Base-by-base conservation (phyloP, 30 jellyfish, hydroid and myxozoan species). In the Catostylus mosaicus region DNA sequence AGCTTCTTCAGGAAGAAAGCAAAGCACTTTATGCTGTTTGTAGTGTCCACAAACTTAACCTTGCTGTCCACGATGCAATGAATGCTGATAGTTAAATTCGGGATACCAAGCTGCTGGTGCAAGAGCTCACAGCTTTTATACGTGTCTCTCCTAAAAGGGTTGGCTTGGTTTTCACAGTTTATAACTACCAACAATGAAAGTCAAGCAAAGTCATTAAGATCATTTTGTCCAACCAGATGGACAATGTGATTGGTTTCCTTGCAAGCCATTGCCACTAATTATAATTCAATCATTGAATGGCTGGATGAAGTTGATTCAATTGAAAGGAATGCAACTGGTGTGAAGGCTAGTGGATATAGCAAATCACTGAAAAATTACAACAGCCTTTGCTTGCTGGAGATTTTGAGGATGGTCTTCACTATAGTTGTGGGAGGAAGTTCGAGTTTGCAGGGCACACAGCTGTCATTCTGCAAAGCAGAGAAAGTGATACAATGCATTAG, bases 381-480 rank as follows among this genome's bases (percentile, higher is more conserved):
- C 90, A 63, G 84, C 64, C 30, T 80, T 43, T 80, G 47, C 75
- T 66, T 64, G 84, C 90, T 62, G 84, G 90, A 80, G 75, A 50
- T 66, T 64, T 66, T 80, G 64, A 64, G 90, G 75, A 43, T 66
- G 82, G 90, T 65, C 20, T 65, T 80, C 45, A 80, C 75, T 32
- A 62, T 80, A 18, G 62, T 66, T 64, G 83, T 29, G 37, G 90
- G 83, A 51, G 71, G 84, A 29, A 72, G 84, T 51, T 72, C 54
- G 37, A 72, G 43, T 9, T 72, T 37, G 69, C 84, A 72, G 72
- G 73, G 73, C 22, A 72, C 35, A 24, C 75, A 66, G 84, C 75
- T 62, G 27, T 36, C 73, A 1, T 80, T 64, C 38, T 14, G 82
- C 83, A 45, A 50, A 64, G 40, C 84, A 36, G 90, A 80, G 52